Evolutionary conservation across 2,797 vertebrate genomes (phyloP), one percentile per base, ranked within the genome.

Genomic region (Scarus forsteni): DNA sequence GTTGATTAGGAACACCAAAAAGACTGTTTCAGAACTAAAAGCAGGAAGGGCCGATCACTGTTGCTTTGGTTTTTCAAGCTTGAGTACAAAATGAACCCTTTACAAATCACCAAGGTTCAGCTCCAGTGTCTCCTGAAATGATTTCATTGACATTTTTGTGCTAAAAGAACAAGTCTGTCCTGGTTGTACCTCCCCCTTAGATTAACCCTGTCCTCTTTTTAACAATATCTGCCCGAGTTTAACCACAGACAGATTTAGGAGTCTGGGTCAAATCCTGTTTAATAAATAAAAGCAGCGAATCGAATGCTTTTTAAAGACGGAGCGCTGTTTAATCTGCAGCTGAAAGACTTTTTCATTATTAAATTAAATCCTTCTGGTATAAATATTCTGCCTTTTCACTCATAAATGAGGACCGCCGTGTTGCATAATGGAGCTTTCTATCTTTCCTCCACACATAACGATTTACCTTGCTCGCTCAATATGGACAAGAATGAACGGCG

Each of bases 271-370:
- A 65, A 73, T 66, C n/a, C 1, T 54, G 58, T 79, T 69, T 61
- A 81, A 79, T 78, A 70, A 82, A 72, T 69, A 35, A 77, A 84
- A 83, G 60, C 74, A 70, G 62, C 19, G 38, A 55, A 35, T 38
- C n/a, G 68, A 75, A 80, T 60, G 66, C 53, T 43, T 62, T 77
- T 74, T 59, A 44, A 84, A 80, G 57, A 81, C 2, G 0, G 44
- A 66, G 60, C 10, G 10, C 52, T 71, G 49, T 81, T 89, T 80
- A 81, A 85, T 81, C 77, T 85, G 68, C 39, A 57, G 62, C 66
- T 70, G 66, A 83, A 75, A 80, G 65, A 56, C 52, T 79, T 79
- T 85, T 85, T 77, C 62, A 81, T 78, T 79, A 76, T 84, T 84
- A 75, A 80, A 86, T 86, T 40, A 78, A 88, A 77, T 79, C 48